These are phyloP conservation scores for Pseudomugil gertrudae DNA, from an alignment of 2,797 vertebrate genomes.

Conservation along the genomic window DNA sequence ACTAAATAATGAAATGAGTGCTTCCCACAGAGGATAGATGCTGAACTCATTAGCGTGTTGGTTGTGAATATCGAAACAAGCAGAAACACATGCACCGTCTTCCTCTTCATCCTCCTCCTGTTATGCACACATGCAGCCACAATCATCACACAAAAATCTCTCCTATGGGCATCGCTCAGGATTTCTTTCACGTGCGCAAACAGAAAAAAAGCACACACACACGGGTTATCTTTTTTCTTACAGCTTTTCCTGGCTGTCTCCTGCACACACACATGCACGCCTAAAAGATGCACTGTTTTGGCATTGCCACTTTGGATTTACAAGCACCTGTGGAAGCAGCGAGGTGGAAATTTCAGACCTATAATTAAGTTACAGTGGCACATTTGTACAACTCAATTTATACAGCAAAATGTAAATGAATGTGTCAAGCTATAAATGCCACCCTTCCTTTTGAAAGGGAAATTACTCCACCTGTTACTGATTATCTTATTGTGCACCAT, in stretches of 20 bases:
- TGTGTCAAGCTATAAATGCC: background rate
- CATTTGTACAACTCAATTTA: background rate
- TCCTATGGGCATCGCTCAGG: background rate
- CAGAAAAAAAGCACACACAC: slow-evolving; percentile 1
- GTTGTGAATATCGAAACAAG: background rate
- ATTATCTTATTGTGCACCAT: background rate
- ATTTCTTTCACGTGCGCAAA: slow-evolving; percentile 1
- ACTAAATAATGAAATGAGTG: slow-evolving; percentile 61
- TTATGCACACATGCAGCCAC: background rate
- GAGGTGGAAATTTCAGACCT: slow-evolving; percentile 9
- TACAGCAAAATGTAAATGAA: background rate
- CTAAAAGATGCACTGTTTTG: slow-evolving; percentile 32
- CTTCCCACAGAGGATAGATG: slow-evolving; percentile 27
- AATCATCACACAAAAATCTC: background rate
- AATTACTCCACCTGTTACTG: background rate
- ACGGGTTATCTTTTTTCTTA: background rate
- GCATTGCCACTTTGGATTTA: slow-evolving; percentile 54
- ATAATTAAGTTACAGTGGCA: slow-evolving; percentile 10
- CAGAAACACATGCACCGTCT: background rate
- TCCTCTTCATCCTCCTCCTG: slow-evolving; percentile 7
- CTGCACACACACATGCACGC: background rate
- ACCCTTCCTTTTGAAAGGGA: background rate
- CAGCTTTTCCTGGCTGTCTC: background rate
- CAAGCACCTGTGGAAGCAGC: slow-evolving; percentile 23
- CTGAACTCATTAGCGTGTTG: slow-evolving; percentile 26